A percentile compares a stretch with the other conserved stretches of the same genome.
Evolutionary conservation across 37 sponge, comb jelly and placozoan genomes (phyloP).

Genomic region (Haliclona indistincta): DNA sequence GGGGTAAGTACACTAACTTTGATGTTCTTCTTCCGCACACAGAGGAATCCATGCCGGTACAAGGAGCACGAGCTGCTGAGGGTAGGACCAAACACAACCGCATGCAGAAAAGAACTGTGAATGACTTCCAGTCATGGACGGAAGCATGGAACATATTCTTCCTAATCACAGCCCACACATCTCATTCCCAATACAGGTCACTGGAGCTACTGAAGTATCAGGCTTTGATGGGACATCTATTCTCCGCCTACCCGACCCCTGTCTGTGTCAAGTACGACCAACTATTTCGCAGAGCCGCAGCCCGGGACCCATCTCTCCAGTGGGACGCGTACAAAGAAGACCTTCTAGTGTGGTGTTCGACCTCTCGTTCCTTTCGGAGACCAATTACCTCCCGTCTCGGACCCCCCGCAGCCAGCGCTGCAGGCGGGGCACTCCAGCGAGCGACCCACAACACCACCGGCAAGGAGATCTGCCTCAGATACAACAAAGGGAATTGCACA

Average conservation of each 20-base stretch:
- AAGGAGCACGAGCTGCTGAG: background rate
- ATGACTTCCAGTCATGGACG: conserved; percentile 2
- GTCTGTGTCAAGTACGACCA: background rate
- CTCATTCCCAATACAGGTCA: background rate
- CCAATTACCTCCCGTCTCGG: conserved; percentile 15
- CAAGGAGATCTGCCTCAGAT: conserved; percentile 24
- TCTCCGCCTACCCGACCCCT: background rate
- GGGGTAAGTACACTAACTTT: conserved; percentile 28
- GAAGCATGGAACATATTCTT: conserved; percentile 1
- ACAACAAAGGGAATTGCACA: conserved; percentile 23
- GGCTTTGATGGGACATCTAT: background rate
- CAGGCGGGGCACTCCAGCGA: background rate
- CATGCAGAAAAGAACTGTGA: background rate
- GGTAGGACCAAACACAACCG: background rate
- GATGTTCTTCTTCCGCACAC: conserved; percentile 11
- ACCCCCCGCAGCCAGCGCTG: conserved; percentile 10
- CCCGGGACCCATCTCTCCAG: background rate
- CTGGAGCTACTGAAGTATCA: background rate
- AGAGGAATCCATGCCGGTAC: background rate
- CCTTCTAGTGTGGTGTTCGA: background rate
- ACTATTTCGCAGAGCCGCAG: background rate
- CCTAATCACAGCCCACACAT: background rate
- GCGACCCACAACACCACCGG: conserved; percentile 14
- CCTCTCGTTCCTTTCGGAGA: conserved; percentile 9
- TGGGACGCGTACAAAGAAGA: background rate